phyloP scores from a whole-genome alignment of 2,113 vertebrate genomes.

The Notothenia coriiceps region DNA sequence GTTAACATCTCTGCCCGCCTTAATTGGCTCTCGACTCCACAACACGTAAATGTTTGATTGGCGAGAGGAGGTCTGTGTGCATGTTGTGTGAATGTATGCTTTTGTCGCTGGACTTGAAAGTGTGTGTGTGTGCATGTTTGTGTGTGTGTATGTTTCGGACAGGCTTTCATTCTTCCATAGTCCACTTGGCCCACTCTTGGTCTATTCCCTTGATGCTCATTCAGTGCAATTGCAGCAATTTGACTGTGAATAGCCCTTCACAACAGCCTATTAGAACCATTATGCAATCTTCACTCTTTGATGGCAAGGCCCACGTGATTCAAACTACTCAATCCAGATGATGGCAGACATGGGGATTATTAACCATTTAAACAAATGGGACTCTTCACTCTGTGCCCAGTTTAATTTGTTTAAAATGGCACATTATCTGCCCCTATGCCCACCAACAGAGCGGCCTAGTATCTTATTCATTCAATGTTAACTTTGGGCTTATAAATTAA shows the following conservation, averaged over 20 bases:
- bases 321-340: slow-evolving; percentile 16
- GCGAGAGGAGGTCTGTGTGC: slow-evolving; percentile 26
- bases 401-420: neutral
- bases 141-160: slow-evolving; percentile 33
- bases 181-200: slow-evolving; percentile 34
- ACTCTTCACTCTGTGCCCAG: neutral
- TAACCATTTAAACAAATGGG: neutral
- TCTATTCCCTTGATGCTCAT: slow-evolving; percentile 54
- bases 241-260: slow-evolving; percentile 49
- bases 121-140: slow-evolving; percentile 14
- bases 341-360: slow-evolving; percentile 22
- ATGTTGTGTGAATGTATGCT: slow-evolving; percentile 30
- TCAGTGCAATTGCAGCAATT: slow-evolving; percentile 64
- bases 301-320: slow-evolving; percentile 20
- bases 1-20: slow-evolving; percentile 35
- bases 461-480: neutral
- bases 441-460: neutral
- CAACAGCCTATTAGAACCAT: slow-evolving; percentile 51
- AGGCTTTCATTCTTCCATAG: slow-evolving; percentile 57
- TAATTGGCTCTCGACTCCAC: slow-evolving; percentile 1
- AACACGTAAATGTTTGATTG: slow-evolving; percentile 23
- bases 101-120: slow-evolving; percentile 58
- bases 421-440: neutral
- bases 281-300: slow-evolving; percentile 50
- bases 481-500: neutral